Conservation (phyloP, 2,888 invertebrate genomes). For the Drosophila testacea region DNA sequence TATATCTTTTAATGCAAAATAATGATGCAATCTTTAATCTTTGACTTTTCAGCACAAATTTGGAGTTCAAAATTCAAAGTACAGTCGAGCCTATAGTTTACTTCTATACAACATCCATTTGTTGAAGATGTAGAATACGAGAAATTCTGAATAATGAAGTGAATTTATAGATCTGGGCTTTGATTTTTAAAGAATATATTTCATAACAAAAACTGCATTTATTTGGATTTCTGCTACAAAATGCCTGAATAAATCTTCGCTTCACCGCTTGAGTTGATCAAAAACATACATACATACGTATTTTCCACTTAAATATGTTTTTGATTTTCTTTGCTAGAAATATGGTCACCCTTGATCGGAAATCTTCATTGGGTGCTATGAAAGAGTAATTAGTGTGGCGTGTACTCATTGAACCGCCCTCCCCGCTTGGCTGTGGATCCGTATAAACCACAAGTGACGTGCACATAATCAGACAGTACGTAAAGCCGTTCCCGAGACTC, state of each 20-base stretch:
- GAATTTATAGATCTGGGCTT: too few species aligned
- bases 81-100: too few species aligned
- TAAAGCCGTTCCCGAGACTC: constrained; percentile 13
- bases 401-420: constrained; percentile 27
- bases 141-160: too few species aligned
- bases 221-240: not conserved
- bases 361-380: constrained; percentile 5
- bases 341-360: constrained; percentile 18
- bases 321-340: not conserved
- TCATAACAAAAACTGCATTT: not conserved
- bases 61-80: too few species aligned
- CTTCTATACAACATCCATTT: too few species aligned
- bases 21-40: too few species aligned
- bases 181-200: too few species aligned
- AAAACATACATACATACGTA: not conserved
- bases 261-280: not conserved
- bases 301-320: not conserved
- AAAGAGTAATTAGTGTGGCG: constrained; percentile 12
- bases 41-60: too few species aligned
- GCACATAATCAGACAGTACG: constrained; percentile 29
- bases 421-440: not conserved
- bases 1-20: too few species aligned
- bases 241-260: not conserved
- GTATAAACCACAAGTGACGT: constrained; percentile 39
- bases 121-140: too few species aligned